Evolutionary conservation across 2,888 invertebrate species (phyloP).

Genomic region (Caenorhabditis sp.): DNA sequence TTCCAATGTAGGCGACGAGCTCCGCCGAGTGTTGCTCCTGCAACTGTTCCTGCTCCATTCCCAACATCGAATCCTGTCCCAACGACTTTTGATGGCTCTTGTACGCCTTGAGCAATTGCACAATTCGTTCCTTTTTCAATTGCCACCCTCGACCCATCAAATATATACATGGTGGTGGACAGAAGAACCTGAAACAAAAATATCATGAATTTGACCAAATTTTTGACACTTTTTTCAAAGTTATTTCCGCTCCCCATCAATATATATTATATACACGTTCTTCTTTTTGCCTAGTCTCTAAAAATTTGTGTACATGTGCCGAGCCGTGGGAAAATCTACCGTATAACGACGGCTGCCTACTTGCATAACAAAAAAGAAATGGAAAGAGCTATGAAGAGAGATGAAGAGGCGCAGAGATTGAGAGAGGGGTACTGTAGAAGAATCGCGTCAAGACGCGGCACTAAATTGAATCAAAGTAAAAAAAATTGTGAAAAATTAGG

Average conservation of each 20-base stretch:
- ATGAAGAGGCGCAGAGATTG: not conserved
- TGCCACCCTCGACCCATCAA: slow-evolving; percentile 98
- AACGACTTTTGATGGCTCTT: slow-evolving; percentile 22
- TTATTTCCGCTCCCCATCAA: not conserved
- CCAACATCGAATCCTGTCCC: not conserved
- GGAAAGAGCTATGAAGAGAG: too few species aligned
- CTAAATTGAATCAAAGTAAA: too few species aligned
- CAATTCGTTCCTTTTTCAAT: slow-evolving; percentile 81
- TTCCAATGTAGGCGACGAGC: slow-evolving; percentile 98
- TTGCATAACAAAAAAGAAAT: not conserved
- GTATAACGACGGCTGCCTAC: not conserved
- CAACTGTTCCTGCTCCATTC: slow-evolving; percentile 18
- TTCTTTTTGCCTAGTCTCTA: not conserved
- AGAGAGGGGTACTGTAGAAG: not conserved
- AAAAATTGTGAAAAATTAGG: too few species aligned
- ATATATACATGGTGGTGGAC: slow-evolving; percentile 98
- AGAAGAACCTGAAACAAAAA: slow-evolving; percentile 83
- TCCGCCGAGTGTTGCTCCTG: slow-evolving; percentile 72
- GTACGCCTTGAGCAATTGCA: slow-evolving; percentile 15
- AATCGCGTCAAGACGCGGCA: too few species aligned
- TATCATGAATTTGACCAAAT: too few species aligned
- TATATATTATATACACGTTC: not conserved
- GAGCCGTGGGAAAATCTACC: slow-evolving; percentile 9
- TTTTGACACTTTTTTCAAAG: too few species aligned
- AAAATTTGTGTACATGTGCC: not conserved